phyloP scores from a whole-genome alignment of 53 echinoderm and acorn worm species.

The Echinarachnius parma region DNA sequence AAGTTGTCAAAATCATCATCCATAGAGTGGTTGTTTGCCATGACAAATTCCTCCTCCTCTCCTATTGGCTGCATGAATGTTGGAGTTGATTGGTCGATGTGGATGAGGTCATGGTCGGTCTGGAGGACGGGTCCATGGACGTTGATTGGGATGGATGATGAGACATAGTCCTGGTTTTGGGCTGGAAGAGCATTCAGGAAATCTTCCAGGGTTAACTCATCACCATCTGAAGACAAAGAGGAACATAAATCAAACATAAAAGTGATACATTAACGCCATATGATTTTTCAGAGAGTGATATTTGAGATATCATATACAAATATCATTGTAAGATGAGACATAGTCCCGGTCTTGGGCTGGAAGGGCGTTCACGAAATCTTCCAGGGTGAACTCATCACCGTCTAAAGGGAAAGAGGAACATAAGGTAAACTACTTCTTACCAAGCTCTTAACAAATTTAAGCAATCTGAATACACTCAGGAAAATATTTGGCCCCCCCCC shows the following conservation, averaged over 20 bases:
- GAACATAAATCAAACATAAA: not conserved
- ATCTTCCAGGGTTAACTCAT: slow-evolving; percentile 70
- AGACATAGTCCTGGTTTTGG: slow-evolving; percentile 24
- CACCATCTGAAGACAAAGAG: slow-evolving; percentile 26
- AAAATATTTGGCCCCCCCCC: too few relatives aligned
- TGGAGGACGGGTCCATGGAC: slow-evolving; percentile 24
- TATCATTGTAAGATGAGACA: too few relatives aligned
- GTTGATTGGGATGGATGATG: slow-evolving; percentile 41
- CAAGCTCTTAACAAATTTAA: too few relatives aligned
- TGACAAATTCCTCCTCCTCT: slow-evolving; percentile 25
- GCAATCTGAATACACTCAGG: too few relatives aligned
- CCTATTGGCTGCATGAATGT: slow-evolving; percentile 17
- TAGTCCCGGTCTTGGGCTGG: too few relatives aligned
- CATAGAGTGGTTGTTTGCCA: slow-evolving; percentile 19
- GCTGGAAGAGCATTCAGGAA: slow-evolving; percentile 62
- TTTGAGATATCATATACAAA: not conserved
- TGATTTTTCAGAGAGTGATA: too few relatives aligned
- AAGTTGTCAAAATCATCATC: slow-evolving; percentile 32
- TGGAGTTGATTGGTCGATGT: slow-evolving; percentile 15
- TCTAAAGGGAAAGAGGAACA: too few relatives aligned
- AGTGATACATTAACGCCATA: too few relatives aligned
- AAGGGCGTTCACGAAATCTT: too few relatives aligned
- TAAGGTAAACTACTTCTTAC: too few relatives aligned
- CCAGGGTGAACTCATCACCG: too few relatives aligned
- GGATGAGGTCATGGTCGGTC: slow-evolving; percentile 19